phyloP scores from a whole-genome alignment of 2,888 invertebrate species.

The Ormyrus rosae region DNA sequence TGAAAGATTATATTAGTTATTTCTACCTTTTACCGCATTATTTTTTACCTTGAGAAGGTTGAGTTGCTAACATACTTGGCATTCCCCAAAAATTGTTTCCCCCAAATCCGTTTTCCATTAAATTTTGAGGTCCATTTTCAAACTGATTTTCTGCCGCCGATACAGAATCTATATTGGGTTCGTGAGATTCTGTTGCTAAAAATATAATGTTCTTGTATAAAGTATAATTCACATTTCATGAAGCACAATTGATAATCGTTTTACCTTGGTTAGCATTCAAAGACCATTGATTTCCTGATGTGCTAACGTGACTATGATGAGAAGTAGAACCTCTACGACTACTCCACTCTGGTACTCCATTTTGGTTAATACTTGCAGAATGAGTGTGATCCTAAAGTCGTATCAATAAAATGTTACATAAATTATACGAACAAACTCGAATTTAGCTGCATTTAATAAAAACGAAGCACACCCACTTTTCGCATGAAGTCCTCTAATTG shows the following conservation, averaged over 20 bases:
- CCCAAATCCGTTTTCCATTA: conserved; percentile 66
- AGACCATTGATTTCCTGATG: conserved; percentile 70
- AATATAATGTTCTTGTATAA: conserved; percentile 25
- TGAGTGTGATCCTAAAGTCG: conserved; percentile 65
- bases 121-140: conserved; percentile 68
- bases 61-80: conserved; percentile 66
- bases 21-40: background rate
- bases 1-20: too few relatives aligned
- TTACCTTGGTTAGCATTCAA: conserved; percentile 64
- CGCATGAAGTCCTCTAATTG: conserved; percentile 82
- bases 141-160: conserved; percentile 67
- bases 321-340: conserved; percentile 69
- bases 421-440: too few relatives aligned
- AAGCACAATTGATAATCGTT: background rate
- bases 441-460: conserved; percentile 10
- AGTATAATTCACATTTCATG: background rate
- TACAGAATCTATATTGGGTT: conserved; percentile 66
- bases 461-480: conserved; percentile 73
- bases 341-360: conserved; percentile 65
- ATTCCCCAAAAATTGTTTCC: conserved; percentile 68
- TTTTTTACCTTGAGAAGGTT: conserved; percentile 66
- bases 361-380: conserved; percentile 62
- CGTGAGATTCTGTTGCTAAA: conserved; percentile 64
- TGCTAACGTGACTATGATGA: conserved; percentile 68
- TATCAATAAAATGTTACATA: conserved; percentile 1